Base-by-base conservation (phyloP, 2,888 invertebrate genomes). In the Amiota communis region DNA sequence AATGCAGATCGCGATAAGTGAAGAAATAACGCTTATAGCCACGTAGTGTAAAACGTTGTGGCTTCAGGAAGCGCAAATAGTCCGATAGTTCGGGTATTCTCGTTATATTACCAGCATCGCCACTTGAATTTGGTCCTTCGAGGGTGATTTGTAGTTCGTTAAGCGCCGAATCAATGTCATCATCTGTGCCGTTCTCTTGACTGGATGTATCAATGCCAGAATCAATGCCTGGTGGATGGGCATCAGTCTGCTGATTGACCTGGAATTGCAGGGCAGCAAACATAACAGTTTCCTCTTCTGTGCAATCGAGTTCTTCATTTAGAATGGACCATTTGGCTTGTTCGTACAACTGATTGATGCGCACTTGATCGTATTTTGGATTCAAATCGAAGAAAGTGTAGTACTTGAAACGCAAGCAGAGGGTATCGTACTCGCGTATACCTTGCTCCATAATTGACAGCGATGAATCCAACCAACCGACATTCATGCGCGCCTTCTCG, bases 391-490 rank as follows among this genome's bases (percentile, higher is more conserved):
- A 99, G 92, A 98, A 99, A 72, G 95, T 95, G 90, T 95, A 97
- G 91, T 98, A 99, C 91, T 99, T 99, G 92, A 97, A 99, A 77
- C 96, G 94, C 56, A 99, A 92, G 86, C 95, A 94, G 1, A 99
- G 92, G 0, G 95, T 95, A 89, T 98, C 98, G 91, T 94, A 97
- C 89, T 99, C 98, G 76, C 95, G 92, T 20, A 99, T 95, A 71
- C 97, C 98, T 89, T 99, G 99, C 90, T 99, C 99, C 98, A 99
- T 99, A 79, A 99, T 96, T 0, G 99, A 99, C 63, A 97, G 92
- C 0, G 98, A 98, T 0, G 99, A 99, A 90, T 99, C 98, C 76
- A 99, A 90, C 99, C 99, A 99, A 11, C 95, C 96, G 72, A 97
- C 96, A 91, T 97, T 98, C 93, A 98, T 94, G 74, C 98, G 93